Conservation (phyloP, 2,797 vertebrate genomes). For the Pantherophis vulpinus region DNA sequence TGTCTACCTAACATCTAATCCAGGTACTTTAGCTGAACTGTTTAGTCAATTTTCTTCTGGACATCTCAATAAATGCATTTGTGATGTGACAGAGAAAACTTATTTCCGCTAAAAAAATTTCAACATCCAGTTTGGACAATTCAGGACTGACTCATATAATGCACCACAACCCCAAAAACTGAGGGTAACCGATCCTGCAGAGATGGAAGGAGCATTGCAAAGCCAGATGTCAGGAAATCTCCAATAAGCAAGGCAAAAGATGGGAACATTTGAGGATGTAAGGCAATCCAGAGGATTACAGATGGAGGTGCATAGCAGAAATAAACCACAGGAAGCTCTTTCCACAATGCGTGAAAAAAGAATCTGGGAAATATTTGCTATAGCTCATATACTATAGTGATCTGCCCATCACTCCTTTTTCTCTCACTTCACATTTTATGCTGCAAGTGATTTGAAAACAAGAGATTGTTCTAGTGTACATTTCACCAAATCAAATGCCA, state of each 20-base stretch:
- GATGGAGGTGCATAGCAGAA: background rate
- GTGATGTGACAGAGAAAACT: background rate
- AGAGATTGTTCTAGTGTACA: background rate
- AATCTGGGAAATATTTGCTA: background rate
- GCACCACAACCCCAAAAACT: background rate
- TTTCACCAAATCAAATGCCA: no score
- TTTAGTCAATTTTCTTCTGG: background rate
- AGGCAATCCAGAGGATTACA: background rate
- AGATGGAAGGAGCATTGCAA: background rate
- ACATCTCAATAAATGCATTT: background rate
- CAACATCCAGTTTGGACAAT: background rate
- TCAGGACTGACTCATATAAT: background rate
- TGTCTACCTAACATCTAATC: background rate
- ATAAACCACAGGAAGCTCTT: background rate
- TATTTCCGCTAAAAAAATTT: background rate
- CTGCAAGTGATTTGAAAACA: background rate
- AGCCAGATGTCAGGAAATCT: background rate
- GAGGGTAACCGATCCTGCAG: background rate
- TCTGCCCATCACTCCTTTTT: background rate
- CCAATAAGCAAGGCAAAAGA: background rate
- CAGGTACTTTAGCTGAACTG: no score
- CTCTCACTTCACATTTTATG: background rate
- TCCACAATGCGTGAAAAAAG: background rate
- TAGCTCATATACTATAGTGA: background rate
- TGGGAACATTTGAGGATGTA: background rate